phyloP scores from a whole-genome alignment of 2,888 invertebrate species.

The Drosophila borealis region DNA sequence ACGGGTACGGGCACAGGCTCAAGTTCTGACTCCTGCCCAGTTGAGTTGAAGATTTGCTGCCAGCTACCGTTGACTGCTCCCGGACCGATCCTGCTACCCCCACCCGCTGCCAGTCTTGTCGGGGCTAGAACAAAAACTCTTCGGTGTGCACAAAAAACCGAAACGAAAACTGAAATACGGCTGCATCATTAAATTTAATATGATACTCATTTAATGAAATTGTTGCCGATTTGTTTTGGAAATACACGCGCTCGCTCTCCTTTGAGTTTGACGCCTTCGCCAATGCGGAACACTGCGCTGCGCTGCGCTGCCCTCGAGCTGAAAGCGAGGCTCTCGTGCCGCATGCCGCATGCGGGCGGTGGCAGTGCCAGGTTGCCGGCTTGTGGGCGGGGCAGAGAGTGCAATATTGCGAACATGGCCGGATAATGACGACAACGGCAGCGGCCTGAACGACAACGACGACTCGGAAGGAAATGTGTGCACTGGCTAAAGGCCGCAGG shows the following conservation, averaged over 20 bases:
- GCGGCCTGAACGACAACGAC: constrained; percentile 38
- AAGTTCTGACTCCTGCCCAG: constrained; percentile 22
- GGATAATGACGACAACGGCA: constrained; percentile 75
- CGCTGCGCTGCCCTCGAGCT: constrained; percentile 44
- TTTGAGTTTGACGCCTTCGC: constrained; percentile 68
- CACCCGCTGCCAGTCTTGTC: constrained; percentile 10
- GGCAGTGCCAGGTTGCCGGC: constrained; percentile 35
- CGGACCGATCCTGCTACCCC: constrained; percentile 25
- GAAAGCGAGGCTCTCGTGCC: constrained; percentile 44
- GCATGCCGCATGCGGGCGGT: constrained; percentile 54
- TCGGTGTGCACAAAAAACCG: constrained; percentile 61
- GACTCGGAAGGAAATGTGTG: constrained; percentile 60
- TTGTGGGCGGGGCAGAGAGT: constrained; percentile 68
- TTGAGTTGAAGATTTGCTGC: constrained; percentile 62
- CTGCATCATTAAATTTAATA: constrained; percentile 86
- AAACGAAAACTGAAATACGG: constrained; percentile 85
- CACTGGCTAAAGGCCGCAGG: constrained; percentile 47
- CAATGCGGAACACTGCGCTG: constrained; percentile 53
- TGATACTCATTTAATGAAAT: constrained; percentile 86
- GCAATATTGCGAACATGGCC: constrained; percentile 80
- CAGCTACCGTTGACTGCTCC: constrained; percentile 62
- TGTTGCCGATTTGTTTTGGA: constrained; percentile 86
- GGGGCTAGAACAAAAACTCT: constrained; percentile 71
- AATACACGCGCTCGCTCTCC: constrained; percentile 83
- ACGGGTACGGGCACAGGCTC: constrained; percentile 12